Percentiles rank a stretch among this genome's conserved stretches.
These are phyloP conservation scores for Calvadosia cruxmelitensis DNA, from an alignment of 30 jellyfish, hydroid and myxozoan genomes.

Conservation along the genomic window DNA sequence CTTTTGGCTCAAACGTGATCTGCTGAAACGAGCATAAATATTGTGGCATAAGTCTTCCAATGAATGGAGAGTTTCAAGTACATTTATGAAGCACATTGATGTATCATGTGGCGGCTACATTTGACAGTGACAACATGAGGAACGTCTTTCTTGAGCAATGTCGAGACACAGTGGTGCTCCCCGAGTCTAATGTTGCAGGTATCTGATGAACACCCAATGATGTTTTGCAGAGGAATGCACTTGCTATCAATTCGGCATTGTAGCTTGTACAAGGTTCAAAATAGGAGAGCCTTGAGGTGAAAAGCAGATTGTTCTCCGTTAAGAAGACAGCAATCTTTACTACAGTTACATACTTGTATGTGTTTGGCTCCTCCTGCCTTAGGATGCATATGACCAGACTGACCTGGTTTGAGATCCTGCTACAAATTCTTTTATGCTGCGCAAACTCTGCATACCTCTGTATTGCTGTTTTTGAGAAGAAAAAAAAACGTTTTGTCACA, in stretches of 20 bases:
- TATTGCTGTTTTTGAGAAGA: conserved; percentile 15
- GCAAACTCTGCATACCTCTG: conserved; percentile 14
- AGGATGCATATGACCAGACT: conserved; percentile 1
- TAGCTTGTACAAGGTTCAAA: conserved; percentile 11
- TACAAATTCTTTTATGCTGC: conserved; percentile 3
- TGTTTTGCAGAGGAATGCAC: conserved; percentile 14
- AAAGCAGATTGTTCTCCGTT: conserved; percentile 25
- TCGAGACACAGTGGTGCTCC: conserved; percentile 7
- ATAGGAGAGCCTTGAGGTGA: conserved; percentile 13
- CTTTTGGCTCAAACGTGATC: neutral
- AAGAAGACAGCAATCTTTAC: conserved; percentile 14
- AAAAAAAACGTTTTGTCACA: conserved; percentile 7
- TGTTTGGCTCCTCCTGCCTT: neutral
- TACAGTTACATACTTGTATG: conserved; percentile 2
- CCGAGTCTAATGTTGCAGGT: conserved; percentile 22
- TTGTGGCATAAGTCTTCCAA: conserved; percentile 15
- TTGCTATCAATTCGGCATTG: conserved; percentile 12
- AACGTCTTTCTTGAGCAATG: conserved; percentile 7
- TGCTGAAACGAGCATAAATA: conserved; percentile 18
- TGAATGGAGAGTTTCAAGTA: conserved; percentile 13
- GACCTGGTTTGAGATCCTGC: conserved; percentile 4
- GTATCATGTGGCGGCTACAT: conserved; percentile 30
- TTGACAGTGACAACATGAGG: conserved; percentile 15
- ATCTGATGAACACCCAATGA: conserved; percentile 33
- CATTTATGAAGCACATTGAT: conserved; percentile 9